Conservation (phyloP, 2,113 vertebrate species). For the Neofelis nebulosa region DNA sequence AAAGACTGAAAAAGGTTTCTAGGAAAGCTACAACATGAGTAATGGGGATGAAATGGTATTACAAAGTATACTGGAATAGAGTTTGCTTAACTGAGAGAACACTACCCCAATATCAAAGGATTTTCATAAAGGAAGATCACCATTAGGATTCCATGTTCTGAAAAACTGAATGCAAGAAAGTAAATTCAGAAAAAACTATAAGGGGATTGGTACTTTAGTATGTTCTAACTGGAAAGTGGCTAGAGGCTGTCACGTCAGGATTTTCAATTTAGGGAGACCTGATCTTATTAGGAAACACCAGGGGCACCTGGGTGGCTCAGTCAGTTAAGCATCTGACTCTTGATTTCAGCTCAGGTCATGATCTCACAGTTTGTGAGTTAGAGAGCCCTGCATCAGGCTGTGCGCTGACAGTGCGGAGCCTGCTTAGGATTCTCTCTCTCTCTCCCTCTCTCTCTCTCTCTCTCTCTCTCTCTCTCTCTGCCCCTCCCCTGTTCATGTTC, state of each 20-base stretch:
- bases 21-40: not conserved
- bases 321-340: no score
- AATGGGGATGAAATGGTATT: not conserved
- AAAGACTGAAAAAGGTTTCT: not conserved
- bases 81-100: not conserved
- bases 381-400: no score
- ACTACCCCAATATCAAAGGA: not conserved
- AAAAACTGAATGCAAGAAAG: not conserved
- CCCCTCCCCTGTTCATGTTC: no score
- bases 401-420: no score
- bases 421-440: no score
- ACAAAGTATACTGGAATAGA: not conserved
- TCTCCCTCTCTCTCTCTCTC: no score
- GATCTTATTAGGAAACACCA: not conserved
- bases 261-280: not conserved
- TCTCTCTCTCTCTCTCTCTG: no score
- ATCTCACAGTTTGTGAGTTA: no score
- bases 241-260: not conserved
- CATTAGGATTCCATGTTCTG: not conserved
- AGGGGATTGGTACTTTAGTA: not conserved
- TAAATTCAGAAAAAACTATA: not conserved
- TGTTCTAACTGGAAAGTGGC: not conserved
- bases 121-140: not conserved
- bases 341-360: no score
- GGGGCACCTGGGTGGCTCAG: not conserved